A percentile compares a stretch with the other conserved stretches of the same genome.
phyloP scores from a whole-genome alignment of 2,797 vertebrate species.

The Ispidina lecontei region DNA sequence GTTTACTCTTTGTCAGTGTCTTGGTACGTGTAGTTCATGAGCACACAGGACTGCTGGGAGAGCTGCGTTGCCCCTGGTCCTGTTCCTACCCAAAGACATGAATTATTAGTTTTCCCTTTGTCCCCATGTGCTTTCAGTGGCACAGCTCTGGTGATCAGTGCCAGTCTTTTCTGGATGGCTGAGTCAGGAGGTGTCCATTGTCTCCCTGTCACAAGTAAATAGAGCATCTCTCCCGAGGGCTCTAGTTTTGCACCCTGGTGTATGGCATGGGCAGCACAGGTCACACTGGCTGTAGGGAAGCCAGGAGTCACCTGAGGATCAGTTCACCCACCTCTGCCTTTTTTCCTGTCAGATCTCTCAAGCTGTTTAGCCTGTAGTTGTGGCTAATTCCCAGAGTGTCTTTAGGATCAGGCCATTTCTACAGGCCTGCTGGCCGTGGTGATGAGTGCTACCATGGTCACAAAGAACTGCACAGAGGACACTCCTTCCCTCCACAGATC shows the following conservation, averaged over 20 bases:
- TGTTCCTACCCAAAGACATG: neutral
- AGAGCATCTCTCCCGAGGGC: neutral
- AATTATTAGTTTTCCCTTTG: constrained; percentile 15
- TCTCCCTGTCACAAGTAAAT: neutral
- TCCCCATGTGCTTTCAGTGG: neutral
- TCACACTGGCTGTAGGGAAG: neutral
- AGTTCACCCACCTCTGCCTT: neutral
- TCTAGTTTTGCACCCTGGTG: neutral
- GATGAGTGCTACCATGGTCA: neutral
- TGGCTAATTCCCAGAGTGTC: neutral
- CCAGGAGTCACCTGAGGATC: neutral
- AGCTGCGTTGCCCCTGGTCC: neutral
- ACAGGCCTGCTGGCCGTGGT: neutral
- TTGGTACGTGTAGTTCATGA: neutral
- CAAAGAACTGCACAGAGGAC: neutral
- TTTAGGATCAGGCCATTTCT: neutral
- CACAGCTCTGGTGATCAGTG: neutral
- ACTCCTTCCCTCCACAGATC: neutral
- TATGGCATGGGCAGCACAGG: neutral
- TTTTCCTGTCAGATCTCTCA: neutral
- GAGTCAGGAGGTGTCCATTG: neutral
- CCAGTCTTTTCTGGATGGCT: neutral
- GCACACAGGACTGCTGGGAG: neutral
- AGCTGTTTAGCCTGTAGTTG: neutral
- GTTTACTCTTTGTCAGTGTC: neutral